Percentiles rank a stretch among this genome's conserved stretches.
phyloP scores from a whole-genome alignment of 2,113 vertebrate species.

The Rhodinocichla rosea region DNA sequence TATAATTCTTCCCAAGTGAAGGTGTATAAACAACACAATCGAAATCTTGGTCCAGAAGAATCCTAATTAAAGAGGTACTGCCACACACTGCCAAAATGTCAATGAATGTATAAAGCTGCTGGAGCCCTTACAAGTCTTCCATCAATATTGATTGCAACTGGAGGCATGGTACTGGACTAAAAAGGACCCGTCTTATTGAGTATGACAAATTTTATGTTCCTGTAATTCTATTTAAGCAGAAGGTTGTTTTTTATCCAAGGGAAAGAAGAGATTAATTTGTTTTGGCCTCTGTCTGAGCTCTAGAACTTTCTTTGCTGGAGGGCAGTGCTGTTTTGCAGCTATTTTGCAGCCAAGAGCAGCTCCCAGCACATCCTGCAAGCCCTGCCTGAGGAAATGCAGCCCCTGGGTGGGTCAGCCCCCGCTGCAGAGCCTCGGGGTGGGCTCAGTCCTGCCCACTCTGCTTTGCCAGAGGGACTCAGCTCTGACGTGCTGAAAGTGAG shows the following conservation, averaged over 20 bases:
- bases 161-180: neutral
- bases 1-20: conserved; percentile 39
- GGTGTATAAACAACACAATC: conserved; percentile 22
- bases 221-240: conserved; percentile 43
- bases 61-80: conserved; percentile 58
- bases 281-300: neutral
- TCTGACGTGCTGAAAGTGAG: conserved; percentile 28
- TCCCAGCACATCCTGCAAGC: neutral
- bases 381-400: neutral
- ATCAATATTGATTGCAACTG: conserved; percentile 56
- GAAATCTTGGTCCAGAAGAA: conserved; percentile 37
- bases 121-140: conserved; percentile 53
- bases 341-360: neutral
- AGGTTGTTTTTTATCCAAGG: neutral
- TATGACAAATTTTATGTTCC: conserved; percentile 58
- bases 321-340: neutral
- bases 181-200: conserved; percentile 32
- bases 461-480: neutral
- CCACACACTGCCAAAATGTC: conserved; percentile 44
- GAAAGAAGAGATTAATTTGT: conserved; percentile 17
- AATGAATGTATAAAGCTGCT: conserved; percentile 45
- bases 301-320: conserved; percentile 26
- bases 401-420: neutral
- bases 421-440: neutral
- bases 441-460: neutral